phyloP scores from a whole-genome alignment of 2,113 vertebrate genomes.

The Diphyllodes magnificus region DNA sequence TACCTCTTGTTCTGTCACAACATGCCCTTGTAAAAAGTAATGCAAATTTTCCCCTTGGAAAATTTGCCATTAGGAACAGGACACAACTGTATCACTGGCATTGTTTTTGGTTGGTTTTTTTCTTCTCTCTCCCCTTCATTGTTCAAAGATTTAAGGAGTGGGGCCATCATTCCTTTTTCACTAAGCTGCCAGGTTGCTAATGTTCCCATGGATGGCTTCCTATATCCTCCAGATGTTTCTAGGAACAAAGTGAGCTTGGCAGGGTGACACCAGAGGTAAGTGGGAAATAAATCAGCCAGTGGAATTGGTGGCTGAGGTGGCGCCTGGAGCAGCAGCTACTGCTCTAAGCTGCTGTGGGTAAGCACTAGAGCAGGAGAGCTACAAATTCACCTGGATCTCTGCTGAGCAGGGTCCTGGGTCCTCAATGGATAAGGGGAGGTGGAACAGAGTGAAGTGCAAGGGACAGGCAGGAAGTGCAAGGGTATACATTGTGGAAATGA shows the following conservation, averaged over 20 bases:
- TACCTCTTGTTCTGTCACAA: neutral
- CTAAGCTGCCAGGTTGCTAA: neutral
- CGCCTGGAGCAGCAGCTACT: neutral
- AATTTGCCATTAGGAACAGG: neutral
- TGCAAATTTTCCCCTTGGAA: neutral
- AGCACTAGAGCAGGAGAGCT: neutral
- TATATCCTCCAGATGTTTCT: neutral
- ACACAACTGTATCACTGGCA: neutral
- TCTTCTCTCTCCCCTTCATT: neutral
- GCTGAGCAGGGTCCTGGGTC: neutral
- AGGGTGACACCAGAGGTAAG: neutral
- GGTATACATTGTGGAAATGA: neutral
- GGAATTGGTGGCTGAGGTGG: neutral
- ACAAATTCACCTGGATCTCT: neutral
- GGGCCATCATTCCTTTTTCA: neutral
- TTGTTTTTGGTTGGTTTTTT: neutral
- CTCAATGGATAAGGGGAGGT: fast-evolving
- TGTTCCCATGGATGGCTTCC: neutral
- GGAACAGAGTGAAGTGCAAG: neutral
- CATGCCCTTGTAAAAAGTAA: neutral
- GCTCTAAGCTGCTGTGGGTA: neutral
- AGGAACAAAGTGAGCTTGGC: neutral
- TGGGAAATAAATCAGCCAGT: neutral
- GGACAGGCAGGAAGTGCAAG: neutral
- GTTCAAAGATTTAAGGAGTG: neutral